Evolutionary conservation across 2,797 vertebrate species (phyloP).

Genomic region (Centroberyx gerrardi): DNA sequence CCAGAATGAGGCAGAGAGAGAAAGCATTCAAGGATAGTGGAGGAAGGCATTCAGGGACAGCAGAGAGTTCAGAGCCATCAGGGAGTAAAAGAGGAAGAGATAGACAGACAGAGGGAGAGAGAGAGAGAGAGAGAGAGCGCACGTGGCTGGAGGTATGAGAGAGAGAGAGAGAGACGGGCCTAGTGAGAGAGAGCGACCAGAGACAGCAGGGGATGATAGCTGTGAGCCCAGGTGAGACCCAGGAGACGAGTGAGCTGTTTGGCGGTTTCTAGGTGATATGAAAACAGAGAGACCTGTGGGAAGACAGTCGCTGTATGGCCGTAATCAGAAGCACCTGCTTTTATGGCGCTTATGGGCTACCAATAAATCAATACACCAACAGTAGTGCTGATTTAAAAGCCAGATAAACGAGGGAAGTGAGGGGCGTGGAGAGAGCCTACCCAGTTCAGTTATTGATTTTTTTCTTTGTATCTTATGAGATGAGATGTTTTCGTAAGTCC

Average conservation of each 20-base stretch:
- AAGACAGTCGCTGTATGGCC: constrained; percentile 3
- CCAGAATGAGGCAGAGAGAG: neutral
- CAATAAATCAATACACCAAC: constrained; percentile 16
- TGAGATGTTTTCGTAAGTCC: no score
- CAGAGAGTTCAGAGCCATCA: neutral
- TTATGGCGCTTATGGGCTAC: constrained; percentile 7
- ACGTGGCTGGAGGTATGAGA: constrained; percentile 10
- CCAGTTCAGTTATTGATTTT: no score
- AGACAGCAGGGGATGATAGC: constrained; percentile 25
- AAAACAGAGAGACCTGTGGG: constrained; percentile 52
- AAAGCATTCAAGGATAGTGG: constrained; percentile 8
- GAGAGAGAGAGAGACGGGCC: constrained; percentile 8
- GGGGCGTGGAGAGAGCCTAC: no score
- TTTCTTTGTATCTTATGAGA: no score
- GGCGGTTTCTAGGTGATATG: constrained; percentile 60
- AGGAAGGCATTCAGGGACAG: neutral
- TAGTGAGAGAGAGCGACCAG: constrained; percentile 9
- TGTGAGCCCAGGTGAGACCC: neutral
- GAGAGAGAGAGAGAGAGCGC: neutral
- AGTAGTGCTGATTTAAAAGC: neutral
- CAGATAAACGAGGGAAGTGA: neutral
- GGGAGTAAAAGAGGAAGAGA: neutral
- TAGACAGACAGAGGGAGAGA: neutral
- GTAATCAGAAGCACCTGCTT: neutral
- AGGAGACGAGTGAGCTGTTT: constrained; percentile 31